Conservation (phyloP, 2,113 vertebrate species). For the Tychaedon coryphoeus region DNA sequence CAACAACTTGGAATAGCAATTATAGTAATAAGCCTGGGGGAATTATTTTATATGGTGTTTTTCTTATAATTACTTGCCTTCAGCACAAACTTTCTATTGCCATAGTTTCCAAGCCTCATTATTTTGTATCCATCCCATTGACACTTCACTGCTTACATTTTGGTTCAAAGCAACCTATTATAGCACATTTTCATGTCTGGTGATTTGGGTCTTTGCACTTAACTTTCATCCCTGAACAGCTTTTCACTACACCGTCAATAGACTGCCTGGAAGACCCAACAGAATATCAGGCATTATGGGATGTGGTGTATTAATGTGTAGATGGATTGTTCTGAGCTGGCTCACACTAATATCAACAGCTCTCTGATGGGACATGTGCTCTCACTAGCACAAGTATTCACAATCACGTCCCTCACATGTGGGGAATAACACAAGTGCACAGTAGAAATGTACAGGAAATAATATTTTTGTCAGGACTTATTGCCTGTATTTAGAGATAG, state of each 20-base stretch:
- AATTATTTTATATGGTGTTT: neutral
- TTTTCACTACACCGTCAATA: neutral
- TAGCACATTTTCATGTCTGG: neutral
- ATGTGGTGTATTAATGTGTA: neutral
- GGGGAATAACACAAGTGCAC: neutral
- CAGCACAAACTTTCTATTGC: neutral
- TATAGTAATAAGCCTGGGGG: neutral
- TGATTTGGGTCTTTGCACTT: neutral
- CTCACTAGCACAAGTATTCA: neutral
- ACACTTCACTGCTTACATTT: neutral
- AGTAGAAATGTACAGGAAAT: neutral
- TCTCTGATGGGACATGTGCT: rapidly evolving
- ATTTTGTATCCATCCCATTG: neutral
- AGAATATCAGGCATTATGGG: neutral
- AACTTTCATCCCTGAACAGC: neutral
- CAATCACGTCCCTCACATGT: neutral
- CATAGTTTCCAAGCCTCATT: neutral
- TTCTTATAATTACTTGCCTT: neutral
- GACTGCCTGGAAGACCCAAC: neutral
- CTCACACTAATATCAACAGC: neutral
- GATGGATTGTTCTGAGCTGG: neutral
- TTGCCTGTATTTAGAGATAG: neutral
- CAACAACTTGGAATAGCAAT: neutral
- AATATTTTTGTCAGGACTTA: neutral
- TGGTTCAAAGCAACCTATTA: neutral